Conservation (phyloP, 64 coral and sea anemone species). For the Montipora efflorescens region DNA sequence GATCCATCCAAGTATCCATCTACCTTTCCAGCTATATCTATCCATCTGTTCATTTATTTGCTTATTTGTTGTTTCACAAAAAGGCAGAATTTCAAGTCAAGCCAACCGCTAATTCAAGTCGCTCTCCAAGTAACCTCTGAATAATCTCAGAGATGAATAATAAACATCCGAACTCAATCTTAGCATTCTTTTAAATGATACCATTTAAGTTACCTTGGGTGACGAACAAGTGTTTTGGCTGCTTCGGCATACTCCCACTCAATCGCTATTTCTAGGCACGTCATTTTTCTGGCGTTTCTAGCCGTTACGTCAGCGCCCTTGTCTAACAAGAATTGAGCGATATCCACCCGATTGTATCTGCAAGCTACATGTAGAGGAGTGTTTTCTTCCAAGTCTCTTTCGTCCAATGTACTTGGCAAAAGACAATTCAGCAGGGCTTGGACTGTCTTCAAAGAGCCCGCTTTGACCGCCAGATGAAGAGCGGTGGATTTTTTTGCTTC, state of each 20-base stretch:
- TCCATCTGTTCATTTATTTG: no score
- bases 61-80: no score
- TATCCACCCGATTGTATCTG: not conserved
- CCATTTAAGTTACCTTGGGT: conserved; percentile 54
- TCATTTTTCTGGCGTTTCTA: conserved; percentile 33
- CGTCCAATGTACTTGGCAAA: conserved; percentile 22
- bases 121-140: no score
- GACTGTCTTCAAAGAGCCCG: conserved; percentile 38
- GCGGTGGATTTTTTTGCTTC: conserved; percentile 1
- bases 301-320: conserved; percentile 59
- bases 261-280: conserved; percentile 83
- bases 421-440: not conserved
- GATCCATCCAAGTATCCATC: no score
- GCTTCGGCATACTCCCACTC: conserved; percentile 76
- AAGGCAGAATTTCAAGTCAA: no score
- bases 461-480: conserved; percentile 45
- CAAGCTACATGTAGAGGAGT: conserved; percentile 64
- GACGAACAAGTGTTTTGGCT: conserved; percentile 61
- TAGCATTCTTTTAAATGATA: no score
- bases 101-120: no score
- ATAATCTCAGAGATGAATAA: no score
- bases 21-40: no score
- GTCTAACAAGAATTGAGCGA: conserved; percentile 18
- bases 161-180: no score
- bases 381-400: conserved; percentile 13